Percentiles rank a stretch among this genome's conserved stretches.
Evolutionary conservation across 2,113 vertebrate genomes (phyloP).

Genomic region (Bos javanicus): DNA sequence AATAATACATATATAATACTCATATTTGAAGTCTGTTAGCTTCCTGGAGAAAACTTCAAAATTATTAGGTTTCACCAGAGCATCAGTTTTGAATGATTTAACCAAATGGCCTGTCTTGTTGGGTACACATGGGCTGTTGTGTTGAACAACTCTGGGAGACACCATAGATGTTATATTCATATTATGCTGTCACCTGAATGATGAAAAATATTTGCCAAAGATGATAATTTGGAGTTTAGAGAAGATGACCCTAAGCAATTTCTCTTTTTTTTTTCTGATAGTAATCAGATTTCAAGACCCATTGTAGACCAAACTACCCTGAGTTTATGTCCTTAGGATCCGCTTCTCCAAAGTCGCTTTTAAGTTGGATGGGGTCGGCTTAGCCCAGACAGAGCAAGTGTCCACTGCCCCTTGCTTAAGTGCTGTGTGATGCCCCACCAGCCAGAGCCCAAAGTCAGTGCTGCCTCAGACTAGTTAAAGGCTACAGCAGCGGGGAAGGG

Average conservation of each 20-base stretch:
- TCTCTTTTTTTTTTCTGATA: neutral
- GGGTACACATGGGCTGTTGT: neutral
- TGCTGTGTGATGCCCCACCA: neutral
- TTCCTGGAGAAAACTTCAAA: neutral
- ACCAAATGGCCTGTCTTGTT: neutral
- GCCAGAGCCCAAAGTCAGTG: neutral
- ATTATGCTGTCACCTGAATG: neutral
- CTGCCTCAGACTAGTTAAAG: neutral
- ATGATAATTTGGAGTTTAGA: neutral
- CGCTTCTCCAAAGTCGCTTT: neutral
- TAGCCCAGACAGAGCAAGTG: neutral
- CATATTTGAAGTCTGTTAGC: neutral
- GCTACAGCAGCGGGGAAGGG: neutral
- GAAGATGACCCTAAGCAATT: neutral
- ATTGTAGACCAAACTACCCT: neutral
- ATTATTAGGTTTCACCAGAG: neutral
- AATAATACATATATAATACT: neutral
- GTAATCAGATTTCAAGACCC: neutral
- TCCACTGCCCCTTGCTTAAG: neutral
- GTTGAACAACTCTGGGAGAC: neutral
- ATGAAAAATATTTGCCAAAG: neutral
- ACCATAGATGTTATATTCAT: neutral
- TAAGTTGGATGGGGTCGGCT: neutral
- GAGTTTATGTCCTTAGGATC: neutral
- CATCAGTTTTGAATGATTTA: neutral